Evolutionary conservation across 2,797 vertebrate genomes (phyloP), one percentile per base, ranked within the genome.

Genomic region (Schizothorax lantsangensis): DNA sequence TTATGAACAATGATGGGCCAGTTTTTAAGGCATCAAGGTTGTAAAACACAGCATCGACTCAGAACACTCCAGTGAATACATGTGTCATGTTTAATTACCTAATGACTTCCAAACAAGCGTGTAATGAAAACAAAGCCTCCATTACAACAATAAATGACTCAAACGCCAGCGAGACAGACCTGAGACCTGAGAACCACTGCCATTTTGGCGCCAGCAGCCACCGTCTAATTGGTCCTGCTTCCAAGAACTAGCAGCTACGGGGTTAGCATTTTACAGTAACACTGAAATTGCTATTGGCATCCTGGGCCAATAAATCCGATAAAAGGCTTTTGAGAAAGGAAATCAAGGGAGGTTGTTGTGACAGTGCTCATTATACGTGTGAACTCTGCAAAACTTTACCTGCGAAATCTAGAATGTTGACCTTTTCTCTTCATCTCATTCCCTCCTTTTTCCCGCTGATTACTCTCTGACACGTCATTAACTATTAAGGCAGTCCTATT

Each of bases 131-230:
- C 90, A 91, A 52, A 89, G 87, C 87, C 88, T 92, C 91, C 91
- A 91, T 94, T 93, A 92, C 84, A 90, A 79, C 92, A 92, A 93
- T 94, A 89, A 94, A 94, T 94, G 91, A 94, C 93, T 94, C 92
- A 94, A 87, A 91, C 86, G 80, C 88, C 89, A 89, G 89, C 82
- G 89, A 91, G 90, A 92, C 91, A 88, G 91, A 91, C 89, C 91
- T 91, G 92, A 88, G 92, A 91, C 88, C 90, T 91, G 91, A 94
- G 91, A 94, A 93, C 89, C 57, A 79, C 62, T 80, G 91, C 90
- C 89, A 91, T 88, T 84, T 86, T 64, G 90, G 92, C 88, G 89
- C 92, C 91, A 92, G 91, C 86, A 91, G 89, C 91, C 89, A 87
- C 87, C 87, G 89, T 84, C 89, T 91, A 84, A 94, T 95, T 93